Evolutionary conservation across 1,140 invertebrate species (phyloP).

Genomic region (Drosophila miranda): DNA sequence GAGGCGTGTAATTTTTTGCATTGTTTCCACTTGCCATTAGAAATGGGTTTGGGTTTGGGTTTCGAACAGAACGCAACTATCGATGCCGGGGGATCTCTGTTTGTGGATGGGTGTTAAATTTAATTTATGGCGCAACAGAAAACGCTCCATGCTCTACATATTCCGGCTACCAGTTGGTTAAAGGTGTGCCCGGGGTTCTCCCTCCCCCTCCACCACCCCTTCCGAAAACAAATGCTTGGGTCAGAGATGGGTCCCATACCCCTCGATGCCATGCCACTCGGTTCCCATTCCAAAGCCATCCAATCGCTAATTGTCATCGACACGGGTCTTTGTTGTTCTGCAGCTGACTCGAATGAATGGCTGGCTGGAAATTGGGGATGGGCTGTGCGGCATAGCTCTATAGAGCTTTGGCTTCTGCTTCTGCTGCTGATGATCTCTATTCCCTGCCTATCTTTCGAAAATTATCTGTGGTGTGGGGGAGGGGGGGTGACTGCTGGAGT

Average conservation of each 20-base stretch:
- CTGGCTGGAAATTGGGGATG: slow-evolving; percentile 64
- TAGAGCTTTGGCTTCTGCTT: slow-evolving; percentile 17
- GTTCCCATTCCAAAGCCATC: slow-evolving; percentile 37
- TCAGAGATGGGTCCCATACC: slow-evolving; percentile 27
- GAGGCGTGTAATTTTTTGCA: slow-evolving; percentile 51
- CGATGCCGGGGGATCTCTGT: slow-evolving; percentile 21
- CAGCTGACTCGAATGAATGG: slow-evolving; percentile 58
- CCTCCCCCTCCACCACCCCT: not conserved
- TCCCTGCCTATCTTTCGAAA: slow-evolving; percentile 69
- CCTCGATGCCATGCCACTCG: slow-evolving; percentile 23
- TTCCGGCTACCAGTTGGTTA: slow-evolving; percentile 55
- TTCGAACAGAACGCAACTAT: slow-evolving; percentile 19
- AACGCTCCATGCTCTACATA: slow-evolving; percentile 77
- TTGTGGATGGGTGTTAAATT: slow-evolving; percentile 66
- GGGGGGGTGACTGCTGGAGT: slow-evolving; percentile 14
- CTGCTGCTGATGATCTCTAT: slow-evolving; percentile 58
- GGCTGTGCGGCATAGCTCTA: slow-evolving; percentile 23
- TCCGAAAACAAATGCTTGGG: slow-evolving; percentile 40
- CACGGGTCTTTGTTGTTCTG: slow-evolving; percentile 70
- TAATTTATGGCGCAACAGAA: slow-evolving; percentile 73
- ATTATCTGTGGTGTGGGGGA: slow-evolving; percentile 48
- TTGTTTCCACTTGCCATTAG: slow-evolving; percentile 52
- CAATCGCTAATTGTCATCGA: slow-evolving; percentile 79
- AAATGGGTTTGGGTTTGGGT: slow-evolving; percentile 23
- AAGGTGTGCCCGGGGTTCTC: slow-evolving; percentile 29